phyloP scores from a whole-genome alignment of 2,888 invertebrate species.

The Coenonympha arcania region DNA sequence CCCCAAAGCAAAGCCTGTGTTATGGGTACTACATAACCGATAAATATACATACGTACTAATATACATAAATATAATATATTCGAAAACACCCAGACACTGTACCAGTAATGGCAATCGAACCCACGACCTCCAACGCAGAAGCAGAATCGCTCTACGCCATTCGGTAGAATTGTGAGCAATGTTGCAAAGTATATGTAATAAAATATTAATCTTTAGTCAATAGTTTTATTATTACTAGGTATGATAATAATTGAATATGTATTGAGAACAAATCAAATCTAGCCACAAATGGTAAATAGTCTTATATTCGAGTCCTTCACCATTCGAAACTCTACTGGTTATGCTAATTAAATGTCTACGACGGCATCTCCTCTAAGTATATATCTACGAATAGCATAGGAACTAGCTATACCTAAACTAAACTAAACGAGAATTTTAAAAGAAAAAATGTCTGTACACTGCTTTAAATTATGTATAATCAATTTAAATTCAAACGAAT shows the following conservation, averaged over 20 bases:
- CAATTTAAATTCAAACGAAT: slow-evolving; percentile 5
- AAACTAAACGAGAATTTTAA: not conserved
- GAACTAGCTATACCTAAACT: too few species aligned
- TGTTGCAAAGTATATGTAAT: too few species aligned
- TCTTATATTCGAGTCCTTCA: slow-evolving; percentile 1
- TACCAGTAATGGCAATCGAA: too few species aligned
- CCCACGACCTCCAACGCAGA: too few species aligned
- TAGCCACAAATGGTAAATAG: slow-evolving; percentile 1
- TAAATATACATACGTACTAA: too few species aligned
- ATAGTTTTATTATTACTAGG: not conserved
- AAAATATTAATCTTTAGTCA: not conserved
- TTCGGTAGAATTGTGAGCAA: too few species aligned
- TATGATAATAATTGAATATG: not conserved
- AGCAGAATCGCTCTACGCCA: too few species aligned
- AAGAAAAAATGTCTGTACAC: not conserved
- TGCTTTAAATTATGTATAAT: slow-evolving; percentile 1
- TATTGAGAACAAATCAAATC: not conserved
- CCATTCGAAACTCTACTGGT: slow-evolving; percentile 4
- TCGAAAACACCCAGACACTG: too few species aligned
- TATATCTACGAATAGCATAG: not conserved
- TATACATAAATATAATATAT: too few species aligned
- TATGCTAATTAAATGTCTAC: slow-evolving; percentile 10
- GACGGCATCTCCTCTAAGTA: not conserved
- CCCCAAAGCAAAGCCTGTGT: too few species aligned
- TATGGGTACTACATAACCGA: too few species aligned